Evolutionary conservation across 1,140 invertebrate species (phyloP), one percentile per base, ranked within the genome.

Genomic region (Danaus melanippus): DNA sequence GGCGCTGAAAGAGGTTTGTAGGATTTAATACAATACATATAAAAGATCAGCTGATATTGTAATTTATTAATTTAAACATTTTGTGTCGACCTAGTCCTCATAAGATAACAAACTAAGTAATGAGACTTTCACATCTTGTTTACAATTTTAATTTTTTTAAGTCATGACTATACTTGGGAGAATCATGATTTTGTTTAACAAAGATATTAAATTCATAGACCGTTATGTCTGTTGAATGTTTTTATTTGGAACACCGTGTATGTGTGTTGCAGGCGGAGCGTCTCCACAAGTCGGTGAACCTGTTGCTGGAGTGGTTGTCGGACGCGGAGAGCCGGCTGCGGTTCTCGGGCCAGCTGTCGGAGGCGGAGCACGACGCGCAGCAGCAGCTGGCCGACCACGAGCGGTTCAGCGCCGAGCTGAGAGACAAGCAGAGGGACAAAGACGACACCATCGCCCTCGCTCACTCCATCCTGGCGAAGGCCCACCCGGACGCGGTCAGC

Each of bases 261-360:
- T 56, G 42, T 60, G 4, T 21, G 11, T 58, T 9, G 48, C 90
- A 93, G 90, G 97, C 97, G 44, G 97, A 99, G 79, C 92, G 93
- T 68, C 91, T 99, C 40, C 96, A 99, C 84, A 97, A 96, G 74
- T 92, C 94, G 5, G 96, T 98, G 10, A 96, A 98, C 78, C 93
- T 96, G 86, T 87, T 99, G 0, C 89, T 99, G 3, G 96, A 98
- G 76, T 99, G 97, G 97, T 85, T 99, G 4, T 96, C 95, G 12
- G 95, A 98, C 81, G 96, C 96, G 1, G 97, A 99, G 86, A 95
- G 95, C 90, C 95, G 96, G 68, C 87, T 99, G 0, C 89, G 96
- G 65, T 96, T 96, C 87, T 92, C 94, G 46, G 96, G 95, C 42
- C 91, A 92, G 47, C 86, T 96, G 9, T 96, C 97, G 0, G 97